Evolutionary conservation across 2,888 invertebrate genomes (phyloP).

Genomic region (Drosophila kokeensis): DNA sequence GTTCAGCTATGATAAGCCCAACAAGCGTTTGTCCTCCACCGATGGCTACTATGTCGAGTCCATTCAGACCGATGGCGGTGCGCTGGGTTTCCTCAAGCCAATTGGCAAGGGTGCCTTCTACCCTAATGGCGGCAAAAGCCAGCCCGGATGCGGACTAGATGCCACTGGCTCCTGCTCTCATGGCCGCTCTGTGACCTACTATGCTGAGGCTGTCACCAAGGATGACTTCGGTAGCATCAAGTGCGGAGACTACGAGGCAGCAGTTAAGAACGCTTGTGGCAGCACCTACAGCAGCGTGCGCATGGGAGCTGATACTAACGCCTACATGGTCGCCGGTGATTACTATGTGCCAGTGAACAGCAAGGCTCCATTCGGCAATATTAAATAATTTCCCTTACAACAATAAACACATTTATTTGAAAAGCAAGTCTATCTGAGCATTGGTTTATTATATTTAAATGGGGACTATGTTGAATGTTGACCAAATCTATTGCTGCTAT

Average conservation of each 20-base stretch:
- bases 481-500: neutral
- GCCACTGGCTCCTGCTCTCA: slow-evolving; percentile 84
- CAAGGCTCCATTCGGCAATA: slow-evolving; percentile 64
- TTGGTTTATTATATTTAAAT: neutral
- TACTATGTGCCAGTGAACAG: slow-evolving; percentile 74
- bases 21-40: slow-evolving; percentile 54
- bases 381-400: slow-evolving; percentile 14
- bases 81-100: slow-evolving; percentile 75
- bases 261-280: slow-evolving; percentile 40
- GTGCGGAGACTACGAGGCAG: slow-evolving; percentile 75
- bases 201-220: slow-evolving; percentile 83
- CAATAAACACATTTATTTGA: slow-evolving; percentile 1
- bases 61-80: slow-evolving; percentile 79
- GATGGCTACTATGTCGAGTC: slow-evolving; percentile 81
- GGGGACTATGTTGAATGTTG: neutral
- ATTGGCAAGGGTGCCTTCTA: slow-evolving; percentile 85
- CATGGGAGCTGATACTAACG: slow-evolving; percentile 64
- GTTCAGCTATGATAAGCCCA: slow-evolving; percentile 61
- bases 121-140: slow-evolving; percentile 86
- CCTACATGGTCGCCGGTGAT: slow-evolving; percentile 62
- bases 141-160: slow-evolving; percentile 85
- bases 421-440: slow-evolving; percentile 51
- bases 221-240: slow-evolving; percentile 62
- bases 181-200: slow-evolving; percentile 83
- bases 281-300: slow-evolving; percentile 62